Base-by-base conservation (phyloP, 2,797 vertebrate species). In the Psittacula echo region DNA sequence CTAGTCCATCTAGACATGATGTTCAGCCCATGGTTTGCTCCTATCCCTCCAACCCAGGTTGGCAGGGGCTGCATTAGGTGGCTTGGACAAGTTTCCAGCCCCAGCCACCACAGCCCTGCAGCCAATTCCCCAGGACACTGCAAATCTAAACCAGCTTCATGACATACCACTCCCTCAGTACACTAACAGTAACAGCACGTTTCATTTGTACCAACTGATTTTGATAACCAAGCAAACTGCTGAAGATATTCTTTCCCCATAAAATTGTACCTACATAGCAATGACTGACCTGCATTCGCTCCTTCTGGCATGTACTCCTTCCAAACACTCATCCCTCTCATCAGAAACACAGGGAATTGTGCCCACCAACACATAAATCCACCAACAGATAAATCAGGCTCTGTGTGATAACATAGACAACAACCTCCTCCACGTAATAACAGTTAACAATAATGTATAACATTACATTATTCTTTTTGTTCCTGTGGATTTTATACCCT, bases 1-100 rank as follows among this genome's bases (percentile, higher is more conserved):
- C 81, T 4, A 3, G 10, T 10, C 48, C 56, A 54, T 60, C 58
- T 11, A 30, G 68, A 29, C 10, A 24, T 0, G 1, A 37, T 2
- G 37, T 9, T 60, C 51, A 74, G 32, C 18, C 71, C 41, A 9
- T 2, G 5, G 30, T 29, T 83, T 72, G 56, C 21, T 75, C 37
- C 81, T 66, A 3, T 1, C 9, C 12, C 34, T 32, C 7, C 3
- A 3, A 1, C 18, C 1, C 1, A 1, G 45, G 47, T 1, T 15
- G 27, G 56, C 16, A 73, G 51, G 18, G 13, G n/a, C 34, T 71
- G 48, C 44, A 23, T 15, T 5, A 21, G 29, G 29, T 13, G 47
- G 27, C 42, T 70, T 30, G 23, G 53, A 44, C 4, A 5, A 0
- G 0, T 34, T 74, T 60, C 11, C 73, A 90, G 54, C 17, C 51